Evolutionary conservation across 2,888 invertebrate genomes (phyloP), one percentile per base, ranked within the genome.

Genomic region (Melipona beecheii): DNA sequence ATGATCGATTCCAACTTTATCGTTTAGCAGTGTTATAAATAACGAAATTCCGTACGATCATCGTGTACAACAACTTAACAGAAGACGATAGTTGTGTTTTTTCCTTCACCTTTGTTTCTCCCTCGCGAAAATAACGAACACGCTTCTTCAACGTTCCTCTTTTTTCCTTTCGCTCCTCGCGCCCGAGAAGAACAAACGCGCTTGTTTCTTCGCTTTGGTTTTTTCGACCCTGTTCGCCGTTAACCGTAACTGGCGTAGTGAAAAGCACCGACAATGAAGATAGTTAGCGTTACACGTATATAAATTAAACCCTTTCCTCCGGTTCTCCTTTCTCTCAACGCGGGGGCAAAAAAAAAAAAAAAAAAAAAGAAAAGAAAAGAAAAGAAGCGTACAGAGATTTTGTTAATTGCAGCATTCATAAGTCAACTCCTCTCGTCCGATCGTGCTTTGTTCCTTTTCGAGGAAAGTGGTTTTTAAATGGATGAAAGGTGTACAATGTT

Each of bases 231-330:
- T 31, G 62, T 75, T 58, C 71, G 56, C 58, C 31, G 70, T 84
- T 78, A 84, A 78, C 72, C 78, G 71, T 75, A 71, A 77, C 83
- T n/a, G 73, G 60, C 54, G 78, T 72, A 31, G 65, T 68, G 75
- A 83, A 84, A 78, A 75, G 68, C 64, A 68, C 60, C 82, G 66
- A 78, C 81, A 75, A 71, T 71, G 81, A 75, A 72, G 73, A 75
- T 36, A 52, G 79, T 81, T 77, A 54, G n/a, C 19, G 62, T 75
- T 78, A 78, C 65, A 54, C 50, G 70, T 71, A 82, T 65, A 75
- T 64, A 64, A 82, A 71, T 75, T 78, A 58, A 56, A 49, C 43
- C 50, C 54, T 6, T 60, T 54, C 13, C 75, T 17, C 62, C 24
- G 4, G 15, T 4, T 43, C 19, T 19, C 60, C 17, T 49, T 9